phyloP scores from a whole-genome alignment of 2,888 invertebrate genomes.

The Pogonocherus hispidulus region DNA sequence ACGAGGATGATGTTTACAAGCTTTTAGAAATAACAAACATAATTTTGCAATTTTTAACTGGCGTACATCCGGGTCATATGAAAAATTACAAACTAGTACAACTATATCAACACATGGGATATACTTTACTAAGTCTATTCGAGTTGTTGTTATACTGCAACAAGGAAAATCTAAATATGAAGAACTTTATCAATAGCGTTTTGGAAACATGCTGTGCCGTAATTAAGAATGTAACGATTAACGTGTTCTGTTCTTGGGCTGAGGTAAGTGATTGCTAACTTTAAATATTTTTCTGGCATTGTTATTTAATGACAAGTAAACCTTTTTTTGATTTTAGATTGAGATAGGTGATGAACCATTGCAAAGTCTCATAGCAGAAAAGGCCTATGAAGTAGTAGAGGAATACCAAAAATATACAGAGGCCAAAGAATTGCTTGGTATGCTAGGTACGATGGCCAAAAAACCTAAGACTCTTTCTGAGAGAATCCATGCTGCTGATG shows the following conservation, averaged over 20 bases:
- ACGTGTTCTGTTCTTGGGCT: conserved; percentile 64
- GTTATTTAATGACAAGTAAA: no score
- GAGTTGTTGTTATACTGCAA: conserved; percentile 55
- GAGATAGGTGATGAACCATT: conserved; percentile 56
- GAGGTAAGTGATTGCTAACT: conserved; percentile 57
- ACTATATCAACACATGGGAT: conserved; percentile 61
- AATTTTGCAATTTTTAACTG: conserved; percentile 56
- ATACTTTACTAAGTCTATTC: conserved; percentile 57
- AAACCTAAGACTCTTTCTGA: conserved; percentile 64
- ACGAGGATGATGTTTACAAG: conserved; percentile 50
- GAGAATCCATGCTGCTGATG: conserved; percentile 58
- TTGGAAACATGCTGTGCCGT: conserved; percentile 53
- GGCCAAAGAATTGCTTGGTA: conserved; percentile 58
- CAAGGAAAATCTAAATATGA: conserved; percentile 45
- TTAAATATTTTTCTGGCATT: no score
- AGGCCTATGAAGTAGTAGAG: conserved; percentile 61
- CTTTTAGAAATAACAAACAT: conserved; percentile 50
- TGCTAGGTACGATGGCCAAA: conserved; percentile 59
- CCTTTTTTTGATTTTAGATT: conserved; percentile 51
- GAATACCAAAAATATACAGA: conserved; percentile 58
- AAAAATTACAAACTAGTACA: conserved; percentile 49
- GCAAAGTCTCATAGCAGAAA: conserved; percentile 59
- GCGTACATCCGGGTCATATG: conserved; percentile 52
- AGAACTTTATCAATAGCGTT: conserved; percentile 54
- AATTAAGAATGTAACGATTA: conserved; percentile 59